Conservation (phyloP, 2,113 vertebrate species). For the Myiozetetes cayanensis region DNA sequence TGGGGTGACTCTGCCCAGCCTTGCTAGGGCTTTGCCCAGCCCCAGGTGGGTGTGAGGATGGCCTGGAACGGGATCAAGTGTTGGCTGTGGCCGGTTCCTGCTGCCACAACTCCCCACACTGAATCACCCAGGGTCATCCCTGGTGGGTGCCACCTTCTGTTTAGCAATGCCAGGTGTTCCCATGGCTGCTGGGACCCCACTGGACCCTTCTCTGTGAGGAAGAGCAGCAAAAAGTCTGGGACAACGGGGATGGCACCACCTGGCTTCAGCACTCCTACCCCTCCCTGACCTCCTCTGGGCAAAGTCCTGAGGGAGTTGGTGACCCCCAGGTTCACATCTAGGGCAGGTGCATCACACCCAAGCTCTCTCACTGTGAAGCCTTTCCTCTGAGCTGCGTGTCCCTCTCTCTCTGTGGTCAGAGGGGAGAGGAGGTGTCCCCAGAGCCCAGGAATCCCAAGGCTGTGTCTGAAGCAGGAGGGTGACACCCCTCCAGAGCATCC, state of each 20-base stretch:
- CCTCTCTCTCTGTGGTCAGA: fast-evolving
- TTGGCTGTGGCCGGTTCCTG: fast-evolving
- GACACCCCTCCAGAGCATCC: not conserved
- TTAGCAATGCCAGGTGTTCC: not conserved
- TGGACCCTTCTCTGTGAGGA: not conserved
- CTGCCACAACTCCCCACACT: fast-evolving
- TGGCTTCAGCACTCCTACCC: not conserved
- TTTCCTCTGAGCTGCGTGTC: not conserved
- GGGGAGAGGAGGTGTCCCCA: not conserved
- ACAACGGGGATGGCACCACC: not conserved
- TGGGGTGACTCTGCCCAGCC: not conserved
- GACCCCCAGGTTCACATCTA: not conserved
- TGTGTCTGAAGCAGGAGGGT: not conserved
- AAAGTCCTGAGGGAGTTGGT: not conserved
- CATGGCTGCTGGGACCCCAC: fast-evolving
- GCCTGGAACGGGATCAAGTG: not conserved
- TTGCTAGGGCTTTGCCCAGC: not conserved
- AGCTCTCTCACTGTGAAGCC: fast-evolving
- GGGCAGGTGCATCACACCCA: not conserved
- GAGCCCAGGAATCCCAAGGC: not conserved
- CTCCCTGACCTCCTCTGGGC: not conserved
- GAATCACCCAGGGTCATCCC: not conserved
- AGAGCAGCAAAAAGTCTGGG: not conserved
- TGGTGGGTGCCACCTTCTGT: not conserved
- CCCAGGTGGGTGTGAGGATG: not conserved